These are phyloP conservation scores for Otolemur garnettii DNA, from an alignment of 2,113 vertebrate genomes.

Conservation along the genomic window DNA sequence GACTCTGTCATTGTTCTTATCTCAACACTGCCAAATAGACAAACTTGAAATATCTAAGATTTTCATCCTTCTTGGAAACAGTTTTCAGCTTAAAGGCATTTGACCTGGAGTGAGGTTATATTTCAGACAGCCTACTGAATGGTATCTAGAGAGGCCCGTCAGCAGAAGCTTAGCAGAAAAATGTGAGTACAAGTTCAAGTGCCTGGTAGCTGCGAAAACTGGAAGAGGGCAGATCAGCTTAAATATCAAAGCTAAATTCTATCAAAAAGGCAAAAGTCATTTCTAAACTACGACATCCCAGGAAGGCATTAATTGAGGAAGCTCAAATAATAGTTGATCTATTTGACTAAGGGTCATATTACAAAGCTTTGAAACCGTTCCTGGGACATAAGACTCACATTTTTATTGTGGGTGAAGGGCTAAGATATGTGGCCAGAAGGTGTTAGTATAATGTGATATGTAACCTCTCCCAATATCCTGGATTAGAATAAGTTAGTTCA, in stretches of 20 bases:
- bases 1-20: conserved; percentile 69
- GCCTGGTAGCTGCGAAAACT: conserved; percentile 44
- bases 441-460: conserved; percentile 17
- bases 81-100: conserved; percentile 78
- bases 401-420: conserved; percentile 57
- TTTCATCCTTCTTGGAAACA: conserved; percentile 77
- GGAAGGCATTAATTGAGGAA: conserved; percentile 78
- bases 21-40: conserved; percentile 59
- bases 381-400: conserved; percentile 42
- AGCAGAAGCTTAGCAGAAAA: conserved; percentile 74
- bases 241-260: conserved; percentile 69
- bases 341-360: conserved; percentile 41
- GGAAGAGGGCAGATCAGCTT: conserved; percentile 24
- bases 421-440: conserved; percentile 38
- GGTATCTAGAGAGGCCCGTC: conserved; percentile 66
- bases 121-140: conserved; percentile 76
- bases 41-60: conserved; percentile 72
- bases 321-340: conserved; percentile 64
- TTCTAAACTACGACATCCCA: conserved; percentile 76
- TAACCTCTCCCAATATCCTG: neutral
- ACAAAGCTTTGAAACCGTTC: conserved; percentile 53
- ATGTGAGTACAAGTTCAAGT: conserved; percentile 69
- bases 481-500: conserved; percentile 44
- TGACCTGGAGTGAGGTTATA: conserved; percentile 76
- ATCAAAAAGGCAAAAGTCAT: conserved; percentile 76